Base-by-base conservation (phyloP, 2,888 invertebrate genomes). In the Patella depressa region DNA sequence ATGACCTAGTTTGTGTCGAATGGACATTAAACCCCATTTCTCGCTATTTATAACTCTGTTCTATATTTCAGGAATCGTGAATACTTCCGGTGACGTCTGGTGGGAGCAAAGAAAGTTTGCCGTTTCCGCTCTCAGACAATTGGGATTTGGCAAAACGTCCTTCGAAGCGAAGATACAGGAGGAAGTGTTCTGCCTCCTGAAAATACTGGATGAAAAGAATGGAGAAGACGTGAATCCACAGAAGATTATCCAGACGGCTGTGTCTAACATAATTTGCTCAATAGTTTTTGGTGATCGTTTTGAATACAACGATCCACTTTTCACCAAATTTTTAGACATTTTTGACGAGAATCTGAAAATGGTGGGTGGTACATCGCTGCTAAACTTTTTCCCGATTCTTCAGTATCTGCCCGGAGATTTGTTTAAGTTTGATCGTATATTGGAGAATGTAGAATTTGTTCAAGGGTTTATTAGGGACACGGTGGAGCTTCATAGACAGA, bases 201-300 rank as follows among this genome's bases (percentile, higher is more conserved):
- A 78, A 9, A 57, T 77, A 17, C 70, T 86, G 2, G 78, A 81
- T 34, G 17, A 79, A 11, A 73, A 81, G 7, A 69, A 79, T 1
- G 80, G 81, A 15, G 45, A 72, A 29, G 80, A 81, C 15, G 80
- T 84, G 24, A 82, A 86, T 71, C 81, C 82, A 0, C 72, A 65
- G 45, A 69, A 76, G 19, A 72, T 78, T n/a, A 59, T 83, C 5
- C 80, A 81, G 34, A 83, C 83, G 7, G 81, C 84, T 53, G 78
- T 85, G 5, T 79, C 84, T 19, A 86, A 86, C 53, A 79, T 86
- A 24, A 81, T 85, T 70, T 84, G 82, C 55, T 82, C 83, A n/a
- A 82, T 86, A 12, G 76, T 80, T 1, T 84, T 85, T 75, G 85
- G 85, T 11, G 73, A 85, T 74, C 73, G 84, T n/a, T 85, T 83